phyloP scores from a whole-genome alignment of 2,113 vertebrate genomes.

The Chaenocephalus aceratus region DNA sequence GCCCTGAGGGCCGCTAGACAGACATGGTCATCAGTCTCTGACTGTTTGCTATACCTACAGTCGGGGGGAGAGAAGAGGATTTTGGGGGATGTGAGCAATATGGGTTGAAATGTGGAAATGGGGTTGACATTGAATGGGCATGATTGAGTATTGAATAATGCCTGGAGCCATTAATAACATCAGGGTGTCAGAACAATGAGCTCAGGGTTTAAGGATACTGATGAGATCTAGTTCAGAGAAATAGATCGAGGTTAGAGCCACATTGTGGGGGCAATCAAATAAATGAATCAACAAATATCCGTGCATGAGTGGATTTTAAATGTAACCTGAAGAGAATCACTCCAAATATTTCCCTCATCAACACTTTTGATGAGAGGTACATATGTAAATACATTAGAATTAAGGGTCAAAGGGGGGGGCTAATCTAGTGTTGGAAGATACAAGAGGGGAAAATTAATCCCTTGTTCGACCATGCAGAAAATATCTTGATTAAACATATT shows the following conservation, averaged over 20 bases:
- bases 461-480: slow-evolving; percentile 26
- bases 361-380: slow-evolving; percentile 27
- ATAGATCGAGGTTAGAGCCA: background rate
- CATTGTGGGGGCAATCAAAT: background rate
- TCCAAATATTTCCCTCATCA: slow-evolving; percentile 11
- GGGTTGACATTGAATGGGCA: slow-evolving; percentile 14
- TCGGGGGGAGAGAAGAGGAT: background rate
- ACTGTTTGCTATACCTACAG: slow-evolving; percentile 65
- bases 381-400: slow-evolving; percentile 37
- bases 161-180: slow-evolving; percentile 30
- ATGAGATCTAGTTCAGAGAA: background rate
- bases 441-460: slow-evolving; percentile 52
- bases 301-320: slow-evolving; percentile 23
- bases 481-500: slow-evolving; percentile 40
- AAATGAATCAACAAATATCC: background rate
- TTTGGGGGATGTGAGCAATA: background rate
- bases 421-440: slow-evolving; percentile 46
- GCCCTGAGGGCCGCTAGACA: slow-evolving; percentile 56
- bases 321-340: slow-evolving; percentile 6
- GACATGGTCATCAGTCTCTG: slow-evolving; percentile 73
- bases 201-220: background rate
- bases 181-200: background rate
- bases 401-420: slow-evolving; percentile 28
- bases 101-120: slow-evolving; percentile 21
- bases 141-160: slow-evolving; percentile 13